These are phyloP conservation scores for Sander lucioperca DNA, from an alignment of 2,113 vertebrate species.

Conservation along the genomic window DNA sequence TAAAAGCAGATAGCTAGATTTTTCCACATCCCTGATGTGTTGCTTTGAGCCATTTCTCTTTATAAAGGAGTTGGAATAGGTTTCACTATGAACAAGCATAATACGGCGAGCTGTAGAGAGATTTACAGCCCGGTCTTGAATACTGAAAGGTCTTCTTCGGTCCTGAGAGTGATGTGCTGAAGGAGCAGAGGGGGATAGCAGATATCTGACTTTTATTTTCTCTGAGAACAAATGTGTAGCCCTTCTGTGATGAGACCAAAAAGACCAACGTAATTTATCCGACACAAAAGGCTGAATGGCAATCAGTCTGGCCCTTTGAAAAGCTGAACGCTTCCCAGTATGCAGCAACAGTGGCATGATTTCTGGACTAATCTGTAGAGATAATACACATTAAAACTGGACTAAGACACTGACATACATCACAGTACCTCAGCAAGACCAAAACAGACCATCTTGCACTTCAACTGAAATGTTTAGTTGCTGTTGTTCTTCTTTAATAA, in stretches of 20 bases:
- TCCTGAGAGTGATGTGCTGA: conserved; percentile 42
- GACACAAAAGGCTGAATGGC: conserved; percentile 44
- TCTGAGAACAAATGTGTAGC: conserved; percentile 54
- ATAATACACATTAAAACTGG: conserved; percentile 30
- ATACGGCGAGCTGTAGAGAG: conserved; percentile 35
- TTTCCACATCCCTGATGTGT: conserved; percentile 21
- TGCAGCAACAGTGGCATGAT: conserved; percentile 1
- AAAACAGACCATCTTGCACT: neutral
- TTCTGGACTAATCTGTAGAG: conserved; percentile 37
- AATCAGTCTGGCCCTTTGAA: conserved; percentile 13
- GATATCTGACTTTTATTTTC: conserved; percentile 54
- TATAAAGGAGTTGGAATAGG: conserved; percentile 54
- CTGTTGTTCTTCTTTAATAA: neutral
- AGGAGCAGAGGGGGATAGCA: conserved; percentile 33
- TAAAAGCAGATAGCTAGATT: conserved; percentile 10
- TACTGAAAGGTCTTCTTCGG: conserved; percentile 31
- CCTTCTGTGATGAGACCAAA: conserved; percentile 29
- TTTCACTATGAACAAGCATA: conserved; percentile 22
- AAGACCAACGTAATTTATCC: conserved; percentile 53
- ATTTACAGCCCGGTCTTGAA: conserved; percentile 64
- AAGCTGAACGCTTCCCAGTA: conserved; percentile 19
- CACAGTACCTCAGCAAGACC: neutral
- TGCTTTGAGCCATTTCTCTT: conserved; percentile 32
- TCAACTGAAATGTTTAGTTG: neutral
- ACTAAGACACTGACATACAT: neutral